Base-by-base conservation (phyloP, 2,797 vertebrate genomes). In the Malurus leucopterus region DNA sequence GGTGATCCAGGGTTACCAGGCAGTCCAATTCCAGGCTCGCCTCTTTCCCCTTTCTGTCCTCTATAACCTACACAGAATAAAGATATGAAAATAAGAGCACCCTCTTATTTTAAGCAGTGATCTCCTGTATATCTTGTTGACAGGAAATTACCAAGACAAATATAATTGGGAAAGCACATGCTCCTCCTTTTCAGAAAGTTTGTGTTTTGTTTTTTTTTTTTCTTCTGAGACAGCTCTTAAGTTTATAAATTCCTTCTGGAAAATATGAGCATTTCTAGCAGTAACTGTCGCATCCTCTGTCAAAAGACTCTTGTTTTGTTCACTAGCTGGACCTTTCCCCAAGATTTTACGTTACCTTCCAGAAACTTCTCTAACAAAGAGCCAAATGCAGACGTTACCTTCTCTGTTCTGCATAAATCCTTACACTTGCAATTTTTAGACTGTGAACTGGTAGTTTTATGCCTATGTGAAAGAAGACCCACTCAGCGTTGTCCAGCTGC, bases 21-120 rank as follows among this genome's bases (percentile, higher is more conserved):
- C 72, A 99, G 96, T 85, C 98, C 99, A 92, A 99, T 97, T 84
- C 99, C 99, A 84, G 99, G 97, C 95, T 99, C 99, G 18, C 99
- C 99, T 96, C 99, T 97, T 95, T 99, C 99, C 92, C 99, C 99
- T 96, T 99, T 99, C 97, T 99, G 99, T 95, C 99, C 99, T 94
- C 99, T 98, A 97, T 99, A 98, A 92, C 99, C 99, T 99, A 96
- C 49, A 79, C 50, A 73, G 92, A 88, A 94, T 75, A 97, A 93
- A 96, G 76, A 95, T n/a, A 96, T 3, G 79, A 85, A 94, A 82
- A 70, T 94, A 89, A 96, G 84, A 86, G 61, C 15, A 27, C 73
- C 34, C 71, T 80, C 54, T 79, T 73, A 69, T 73, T 88, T 84
- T 22, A 79, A 65, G 51, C 13, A 88, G 65, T 1, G 6, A 59